A percentile compares a stretch with the other conserved stretches of the same genome.
Conservation (phyloP, 2,113 vertebrate species). For the Myrmecophaga tridactyla region DNA sequence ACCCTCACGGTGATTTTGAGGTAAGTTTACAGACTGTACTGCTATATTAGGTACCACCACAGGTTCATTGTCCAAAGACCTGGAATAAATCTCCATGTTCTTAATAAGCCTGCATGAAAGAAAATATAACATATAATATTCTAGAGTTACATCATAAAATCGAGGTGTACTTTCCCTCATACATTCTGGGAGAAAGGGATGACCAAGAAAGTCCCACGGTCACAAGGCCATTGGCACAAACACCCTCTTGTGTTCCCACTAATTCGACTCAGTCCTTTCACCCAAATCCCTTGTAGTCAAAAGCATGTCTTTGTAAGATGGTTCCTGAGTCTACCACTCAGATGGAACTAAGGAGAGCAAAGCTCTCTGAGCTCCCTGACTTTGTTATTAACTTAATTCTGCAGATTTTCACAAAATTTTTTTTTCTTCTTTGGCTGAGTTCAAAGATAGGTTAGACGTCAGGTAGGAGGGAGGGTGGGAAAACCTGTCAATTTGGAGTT, state of each 20-base stretch:
- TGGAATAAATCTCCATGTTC: slow-evolving; percentile 73
- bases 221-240: background rate
- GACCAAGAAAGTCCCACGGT: background rate
- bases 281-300: background rate
- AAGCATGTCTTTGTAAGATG: background rate
- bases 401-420: background rate
- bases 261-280: background rate
- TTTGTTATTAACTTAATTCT: background rate
- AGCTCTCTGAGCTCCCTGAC: background rate
- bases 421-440: background rate
- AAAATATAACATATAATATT: background rate
- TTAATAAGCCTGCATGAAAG: slow-evolving; percentile 66
- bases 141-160: background rate
- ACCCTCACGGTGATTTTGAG: background rate
- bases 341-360: background rate
- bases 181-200: background rate
- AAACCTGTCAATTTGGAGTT: background rate
- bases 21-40: background rate
- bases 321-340: background rate
- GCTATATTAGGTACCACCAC: slow-evolving; percentile 66
- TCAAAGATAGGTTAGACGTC: background rate
- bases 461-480: background rate
- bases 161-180: background rate
- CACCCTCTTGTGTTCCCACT: background rate
- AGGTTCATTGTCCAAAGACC: background rate